These are phyloP conservation scores for Dromiciops gliroides DNA, from an alignment of 2,113 vertebrate genomes.

Conservation along the genomic window DNA sequence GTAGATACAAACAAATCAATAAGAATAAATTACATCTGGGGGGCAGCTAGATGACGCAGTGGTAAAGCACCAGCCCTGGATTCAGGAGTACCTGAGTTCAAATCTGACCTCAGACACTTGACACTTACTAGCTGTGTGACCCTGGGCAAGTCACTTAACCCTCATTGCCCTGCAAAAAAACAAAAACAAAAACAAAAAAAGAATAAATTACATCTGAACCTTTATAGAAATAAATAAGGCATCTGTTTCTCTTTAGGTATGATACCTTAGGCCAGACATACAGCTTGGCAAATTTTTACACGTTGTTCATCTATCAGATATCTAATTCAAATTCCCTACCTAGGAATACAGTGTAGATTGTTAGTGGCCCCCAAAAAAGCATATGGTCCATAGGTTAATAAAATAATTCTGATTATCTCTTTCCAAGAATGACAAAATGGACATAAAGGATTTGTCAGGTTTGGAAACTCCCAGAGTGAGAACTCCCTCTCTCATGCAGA, in stretches of 20 bases:
- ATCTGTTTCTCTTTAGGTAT: slow-evolving; percentile 6
- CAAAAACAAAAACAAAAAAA: too few relatives aligned
- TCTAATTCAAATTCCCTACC: slow-evolving; percentile 39
- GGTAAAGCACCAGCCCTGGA: too few relatives aligned
- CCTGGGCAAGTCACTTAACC: too few relatives aligned
- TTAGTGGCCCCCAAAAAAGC: slow-evolving; percentile 5
- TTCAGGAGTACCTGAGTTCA: too few relatives aligned
- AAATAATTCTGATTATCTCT: slow-evolving; percentile 23
- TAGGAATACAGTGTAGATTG: slow-evolving; percentile 18
- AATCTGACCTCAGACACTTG: too few relatives aligned
- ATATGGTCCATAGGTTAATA: not conserved
- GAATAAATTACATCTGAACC: not conserved
- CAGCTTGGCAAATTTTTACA: slow-evolving; percentile 1
- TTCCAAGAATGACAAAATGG: not conserved
- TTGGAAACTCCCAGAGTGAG: not conserved
- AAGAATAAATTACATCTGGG: not conserved
- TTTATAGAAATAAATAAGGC: not conserved
- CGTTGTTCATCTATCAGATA: slow-evolving; percentile 9
- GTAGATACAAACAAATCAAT: too few relatives aligned
- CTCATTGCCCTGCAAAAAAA: too few relatives aligned
- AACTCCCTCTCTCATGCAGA: not conserved
- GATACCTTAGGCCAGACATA: slow-evolving; percentile 21
- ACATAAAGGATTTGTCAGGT: not conserved
- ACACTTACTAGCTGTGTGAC: too few relatives aligned
- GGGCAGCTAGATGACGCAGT: too few relatives aligned